Conservation (phyloP, 2,888 invertebrate species). For the Tenthredo amoena region DNA sequence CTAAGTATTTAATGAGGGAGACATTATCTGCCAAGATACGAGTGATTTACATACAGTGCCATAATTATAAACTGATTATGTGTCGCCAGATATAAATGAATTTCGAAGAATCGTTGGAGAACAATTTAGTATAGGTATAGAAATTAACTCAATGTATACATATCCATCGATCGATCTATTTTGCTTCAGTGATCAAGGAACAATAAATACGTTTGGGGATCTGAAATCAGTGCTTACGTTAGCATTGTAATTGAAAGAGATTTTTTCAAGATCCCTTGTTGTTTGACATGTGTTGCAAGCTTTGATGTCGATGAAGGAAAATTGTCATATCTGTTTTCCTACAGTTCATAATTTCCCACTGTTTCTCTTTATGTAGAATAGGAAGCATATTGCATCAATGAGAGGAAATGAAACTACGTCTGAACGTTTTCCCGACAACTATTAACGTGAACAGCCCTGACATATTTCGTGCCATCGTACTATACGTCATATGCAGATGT, state of each 20-base stretch:
- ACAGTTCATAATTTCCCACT: neutral
- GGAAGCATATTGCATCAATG: neutral
- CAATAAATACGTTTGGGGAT: neutral
- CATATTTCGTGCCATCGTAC: neutral
- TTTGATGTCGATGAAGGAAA: neutral
- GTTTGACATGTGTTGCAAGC: neutral
- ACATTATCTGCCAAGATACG: slow-evolving; percentile 44
- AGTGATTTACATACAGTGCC: slow-evolving; percentile 10
- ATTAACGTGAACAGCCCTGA: neutral
- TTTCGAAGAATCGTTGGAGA: neutral
- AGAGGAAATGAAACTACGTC: neutral
- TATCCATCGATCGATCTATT: neutral
- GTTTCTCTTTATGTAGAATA: neutral
- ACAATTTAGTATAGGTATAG: neutral
- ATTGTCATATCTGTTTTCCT: neutral
- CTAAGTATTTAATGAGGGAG: slow-evolving; percentile 34
- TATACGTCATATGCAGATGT: neutral
- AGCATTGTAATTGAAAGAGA: neutral
- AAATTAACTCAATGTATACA: neutral
- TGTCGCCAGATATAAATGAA: neutral
- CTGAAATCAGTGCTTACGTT: neutral
- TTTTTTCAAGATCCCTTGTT: neutral
- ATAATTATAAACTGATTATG: slow-evolving; percentile 6
- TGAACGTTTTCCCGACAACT: neutral
- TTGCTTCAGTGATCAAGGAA: neutral